These are phyloP conservation scores for Esox niger DNA, from an alignment of 2,113 vertebrate genomes.

Conservation along the genomic window DNA sequence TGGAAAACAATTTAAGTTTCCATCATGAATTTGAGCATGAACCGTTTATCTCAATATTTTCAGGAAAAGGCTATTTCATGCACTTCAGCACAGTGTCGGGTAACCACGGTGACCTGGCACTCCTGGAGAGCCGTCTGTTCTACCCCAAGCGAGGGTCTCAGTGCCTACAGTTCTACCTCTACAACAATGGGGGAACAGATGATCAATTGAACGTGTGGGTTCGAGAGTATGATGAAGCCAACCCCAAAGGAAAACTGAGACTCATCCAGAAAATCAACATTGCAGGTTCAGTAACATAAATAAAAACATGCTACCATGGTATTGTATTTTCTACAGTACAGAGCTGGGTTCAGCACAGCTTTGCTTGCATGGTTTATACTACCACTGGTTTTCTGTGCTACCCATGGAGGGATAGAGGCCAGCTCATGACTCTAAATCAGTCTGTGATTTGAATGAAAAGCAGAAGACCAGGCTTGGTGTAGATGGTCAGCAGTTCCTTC, in stretches of 20 bases:
- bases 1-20: too few relatives aligned
- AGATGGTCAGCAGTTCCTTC: not conserved
- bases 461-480: not conserved
- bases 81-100: slow-evolving; percentile 74
- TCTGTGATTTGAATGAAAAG: too few relatives aligned
- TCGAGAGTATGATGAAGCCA: slow-evolving; percentile 64
- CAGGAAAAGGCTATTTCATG: slow-evolving; percentile 86
- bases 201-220: slow-evolving; percentile 78
- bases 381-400: too few relatives aligned
- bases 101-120: slow-evolving; percentile 46
- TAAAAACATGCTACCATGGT: not conserved
- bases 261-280: slow-evolving; percentile 66
- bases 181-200: slow-evolving; percentile 65
- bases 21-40: too few relatives aligned
- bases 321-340: too few relatives aligned
- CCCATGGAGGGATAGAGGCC: too few relatives aligned
- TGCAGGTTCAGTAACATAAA: slow-evolving; percentile 62
- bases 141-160: slow-evolving; percentile 81
- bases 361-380: too few relatives aligned
- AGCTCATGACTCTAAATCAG: too few relatives aligned
- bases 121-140: slow-evolving; percentile 77
- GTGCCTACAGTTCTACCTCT: slow-evolving; percentile 87
- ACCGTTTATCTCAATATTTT: not conserved
- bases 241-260: slow-evolving; percentile 55
- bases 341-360: too few relatives aligned